Evolutionary conservation across 2,797 vertebrate species (phyloP).

Genomic region (Cyclura pinguis): DNA sequence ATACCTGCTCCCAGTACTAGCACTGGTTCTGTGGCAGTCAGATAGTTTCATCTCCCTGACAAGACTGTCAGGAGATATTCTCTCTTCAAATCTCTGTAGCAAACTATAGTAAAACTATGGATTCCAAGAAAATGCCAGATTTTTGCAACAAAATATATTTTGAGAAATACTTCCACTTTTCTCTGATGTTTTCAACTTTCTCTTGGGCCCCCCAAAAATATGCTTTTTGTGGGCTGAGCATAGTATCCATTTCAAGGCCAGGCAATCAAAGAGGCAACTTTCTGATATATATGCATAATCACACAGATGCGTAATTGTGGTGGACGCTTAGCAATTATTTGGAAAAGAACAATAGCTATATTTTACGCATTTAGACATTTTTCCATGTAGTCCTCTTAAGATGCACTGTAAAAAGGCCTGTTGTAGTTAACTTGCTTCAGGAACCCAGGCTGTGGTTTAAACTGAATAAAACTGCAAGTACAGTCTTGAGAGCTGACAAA

Average conservation of each 20-base stretch:
- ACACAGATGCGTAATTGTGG: too few species aligned
- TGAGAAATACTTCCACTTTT: constrained; percentile 4
- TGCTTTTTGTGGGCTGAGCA: background rate
- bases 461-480: constrained; percentile 74
- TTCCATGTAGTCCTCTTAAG: constrained; percentile 38
- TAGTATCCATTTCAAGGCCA: background rate
- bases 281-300: constrained; percentile 54
- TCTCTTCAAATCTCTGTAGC: background rate
- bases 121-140: background rate
- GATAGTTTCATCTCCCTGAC: too few species aligned
- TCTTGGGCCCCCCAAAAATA: background rate
- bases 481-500: constrained; percentile 65
- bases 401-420: constrained; percentile 15
- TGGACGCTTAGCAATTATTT: constrained; percentile 57
- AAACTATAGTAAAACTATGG: constrained; percentile 3
- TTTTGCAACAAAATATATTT: constrained; percentile 1
- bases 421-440: constrained; percentile 33
- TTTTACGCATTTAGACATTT: constrained; percentile 52
- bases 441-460: constrained; percentile 67
- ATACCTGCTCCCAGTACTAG: too few species aligned
- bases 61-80: too few species aligned
- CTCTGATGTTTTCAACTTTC: background rate
- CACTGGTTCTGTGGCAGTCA: too few species aligned
- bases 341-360: constrained; percentile 58
- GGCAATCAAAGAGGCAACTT: background rate